Base-by-base conservation (phyloP, 1,140 invertebrate species). In the Macrotrachela quadricornifera region DNA sequence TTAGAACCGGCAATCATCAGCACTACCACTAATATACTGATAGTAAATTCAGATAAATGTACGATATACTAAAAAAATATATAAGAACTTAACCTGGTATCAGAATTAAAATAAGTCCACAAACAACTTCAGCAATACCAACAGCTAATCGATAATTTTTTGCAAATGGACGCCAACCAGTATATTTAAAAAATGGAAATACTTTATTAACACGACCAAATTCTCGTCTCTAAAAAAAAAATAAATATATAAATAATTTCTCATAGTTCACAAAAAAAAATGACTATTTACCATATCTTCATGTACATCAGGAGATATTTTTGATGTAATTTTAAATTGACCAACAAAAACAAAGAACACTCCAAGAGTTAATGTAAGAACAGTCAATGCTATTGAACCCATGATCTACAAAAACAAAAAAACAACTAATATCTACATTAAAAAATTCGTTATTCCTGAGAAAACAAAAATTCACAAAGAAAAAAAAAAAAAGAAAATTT, bases 161-260 rank as follows among this genome's bases (percentile, higher is more conserved):
- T 37, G 68, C 83, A 84, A 77, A 92, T 85, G 56, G 86, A 82
- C 56, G 64, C 68, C 67, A 70, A 39, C 63, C 63, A 1, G 66
- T 68, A 45, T 61, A 55, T 18, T 60, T 61, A 10, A 81, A 76
- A 9, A 94, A 71, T 40, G 88, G 90, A 68, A 96, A 94, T 14
- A 94, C 87, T 75, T 91, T 92, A 10, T 86, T 81, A 73, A 90
- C 91, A 71, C 86, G 84, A 1, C 92, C 86, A 67, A 90, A 95
- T 68, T 88, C 85, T 71, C 88, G 88, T 67, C 87, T 78, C 86
- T 92, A 75, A 54, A 81, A 81, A 59, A 72, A 66, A 64, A 36
- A 58, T 55, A 49, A 53, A 17, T 46, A 39, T 37, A 37, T 30
- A 40, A 13, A 15, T 40, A 45, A 14, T 46, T 37, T 6, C 2